Conservation (phyloP, 2,888 invertebrate genomes). For the Macroteleia sp. region DNA sequence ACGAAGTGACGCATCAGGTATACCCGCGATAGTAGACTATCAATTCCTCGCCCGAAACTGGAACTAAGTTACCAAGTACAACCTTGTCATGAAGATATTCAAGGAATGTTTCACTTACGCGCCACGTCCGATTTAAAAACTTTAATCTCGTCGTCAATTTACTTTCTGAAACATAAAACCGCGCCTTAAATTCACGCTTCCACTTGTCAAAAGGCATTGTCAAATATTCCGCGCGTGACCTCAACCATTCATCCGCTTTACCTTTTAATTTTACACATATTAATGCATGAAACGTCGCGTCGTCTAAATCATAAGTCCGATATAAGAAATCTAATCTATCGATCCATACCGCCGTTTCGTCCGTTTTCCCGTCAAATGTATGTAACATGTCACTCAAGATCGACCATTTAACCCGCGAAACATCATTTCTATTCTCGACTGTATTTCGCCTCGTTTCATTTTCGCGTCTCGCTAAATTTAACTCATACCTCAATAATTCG, state of each 20-base stretch:
- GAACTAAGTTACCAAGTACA: too few relatives aligned
- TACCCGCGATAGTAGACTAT: too few relatives aligned
- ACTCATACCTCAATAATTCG: background rate
- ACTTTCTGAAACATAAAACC: too few relatives aligned
- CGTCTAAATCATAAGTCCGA: background rate
- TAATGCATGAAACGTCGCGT: background rate
- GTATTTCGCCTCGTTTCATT: background rate
- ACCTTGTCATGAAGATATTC: too few relatives aligned
- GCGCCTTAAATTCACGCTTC: background rate
- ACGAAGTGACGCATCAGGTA: too few relatives aligned
- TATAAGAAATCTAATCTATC: background rate
- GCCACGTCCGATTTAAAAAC: too few relatives aligned
- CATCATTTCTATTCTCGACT: background rate
- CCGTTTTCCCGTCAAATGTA: background rate
- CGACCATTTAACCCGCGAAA: background rate
- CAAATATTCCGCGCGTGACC: slow-evolving; percentile 6
- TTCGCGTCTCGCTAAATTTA: background rate
- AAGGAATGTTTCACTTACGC: too few relatives aligned
- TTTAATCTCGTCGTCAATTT: too few relatives aligned
- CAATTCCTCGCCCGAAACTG: too few relatives aligned
- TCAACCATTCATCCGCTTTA: background rate
- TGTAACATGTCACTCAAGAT: background rate
- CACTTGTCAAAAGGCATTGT: background rate
- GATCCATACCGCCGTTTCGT: background rate
- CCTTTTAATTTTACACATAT: background rate